A percentile compares a stretch with the other conserved stretches of the same genome.
These are phyloP conservation scores for Brienomyrus brachyistius DNA, from an alignment of 2,113 vertebrate species.

Conservation along the genomic window DNA sequence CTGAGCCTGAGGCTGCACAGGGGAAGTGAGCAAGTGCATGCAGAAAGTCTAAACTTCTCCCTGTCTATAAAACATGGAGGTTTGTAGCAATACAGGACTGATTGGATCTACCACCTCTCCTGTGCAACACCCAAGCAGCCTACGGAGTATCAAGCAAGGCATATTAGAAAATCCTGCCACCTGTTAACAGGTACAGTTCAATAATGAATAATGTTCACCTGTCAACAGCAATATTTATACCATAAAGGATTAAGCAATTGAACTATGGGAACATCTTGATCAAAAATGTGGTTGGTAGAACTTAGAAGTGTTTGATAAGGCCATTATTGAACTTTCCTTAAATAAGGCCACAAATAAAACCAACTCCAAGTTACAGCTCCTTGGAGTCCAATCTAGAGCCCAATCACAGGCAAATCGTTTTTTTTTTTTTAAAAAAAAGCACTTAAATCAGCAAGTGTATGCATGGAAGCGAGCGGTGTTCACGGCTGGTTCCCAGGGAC, in stretches of 20 bases:
- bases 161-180: not conserved
- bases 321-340: constrained; percentile 27
- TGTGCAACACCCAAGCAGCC: not conserved
- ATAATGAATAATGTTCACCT: not conserved
- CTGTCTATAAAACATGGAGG: not conserved
- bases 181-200: not conserved
- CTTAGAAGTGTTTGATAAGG: not conserved
- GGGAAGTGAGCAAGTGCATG: not conserved
- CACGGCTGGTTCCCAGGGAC: constrained; percentile 46
- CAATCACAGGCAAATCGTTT: constrained; percentile 47
- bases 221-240: not conserved
- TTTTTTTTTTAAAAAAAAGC: constrained; percentile 17
- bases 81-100: not conserved
- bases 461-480: constrained; percentile 44
- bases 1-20: not conserved
- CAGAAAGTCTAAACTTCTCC: not conserved
- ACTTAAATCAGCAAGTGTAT: constrained; percentile 73
- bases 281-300: not conserved
- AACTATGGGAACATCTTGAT: not conserved
- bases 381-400: constrained; percentile 49
- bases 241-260: constrained; percentile 17
- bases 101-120: not conserved
- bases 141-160: not conserved
- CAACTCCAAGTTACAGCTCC: constrained; percentile 61
- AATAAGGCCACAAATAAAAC: constrained; percentile 46